Percentiles rank a stretch among this genome's conserved stretches.
These are phyloP conservation scores for Trichogramma evanescens DNA, from an alignment of 2,888 invertebrate species.

Conservation along the genomic window DNA sequence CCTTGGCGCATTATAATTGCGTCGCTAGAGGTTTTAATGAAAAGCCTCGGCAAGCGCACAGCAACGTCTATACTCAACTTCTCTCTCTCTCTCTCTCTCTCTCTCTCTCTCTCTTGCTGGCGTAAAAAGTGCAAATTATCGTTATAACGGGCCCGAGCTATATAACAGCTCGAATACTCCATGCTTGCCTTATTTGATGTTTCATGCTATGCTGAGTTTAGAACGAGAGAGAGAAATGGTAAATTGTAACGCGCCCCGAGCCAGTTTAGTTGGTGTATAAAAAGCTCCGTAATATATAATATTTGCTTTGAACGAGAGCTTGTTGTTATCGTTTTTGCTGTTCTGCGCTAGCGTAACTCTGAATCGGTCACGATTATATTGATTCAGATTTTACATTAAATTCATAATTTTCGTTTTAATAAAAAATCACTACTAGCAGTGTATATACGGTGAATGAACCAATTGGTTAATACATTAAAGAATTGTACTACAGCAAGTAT, in stretches of 20 bases:
- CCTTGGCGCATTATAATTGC: conserved; percentile 13
- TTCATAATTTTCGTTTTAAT: no score
- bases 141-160: no score
- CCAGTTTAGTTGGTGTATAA: not conserved
- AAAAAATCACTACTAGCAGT: no score
- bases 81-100: not conserved
- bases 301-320: not conserved
- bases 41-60: not conserved
- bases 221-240: not conserved
- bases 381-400: no score
- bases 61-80: not conserved
- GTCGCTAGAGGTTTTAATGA: conserved; percentile 9
- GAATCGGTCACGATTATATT: no score
- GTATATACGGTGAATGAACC: no score
- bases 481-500: no score
- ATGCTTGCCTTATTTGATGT: conserved; percentile 4
- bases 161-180: no score
- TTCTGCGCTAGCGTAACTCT: no score
- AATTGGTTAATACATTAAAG: no score
- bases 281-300: not conserved
- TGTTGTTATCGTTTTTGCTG: not conserved
- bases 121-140: conserved; percentile 15
- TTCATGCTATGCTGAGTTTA: not conserved
- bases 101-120: not conserved
- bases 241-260: conserved; percentile 3